Evolutionary conservation across 2,888 invertebrate species (phyloP).

Genomic region (Dioctria rufipes): DNA sequence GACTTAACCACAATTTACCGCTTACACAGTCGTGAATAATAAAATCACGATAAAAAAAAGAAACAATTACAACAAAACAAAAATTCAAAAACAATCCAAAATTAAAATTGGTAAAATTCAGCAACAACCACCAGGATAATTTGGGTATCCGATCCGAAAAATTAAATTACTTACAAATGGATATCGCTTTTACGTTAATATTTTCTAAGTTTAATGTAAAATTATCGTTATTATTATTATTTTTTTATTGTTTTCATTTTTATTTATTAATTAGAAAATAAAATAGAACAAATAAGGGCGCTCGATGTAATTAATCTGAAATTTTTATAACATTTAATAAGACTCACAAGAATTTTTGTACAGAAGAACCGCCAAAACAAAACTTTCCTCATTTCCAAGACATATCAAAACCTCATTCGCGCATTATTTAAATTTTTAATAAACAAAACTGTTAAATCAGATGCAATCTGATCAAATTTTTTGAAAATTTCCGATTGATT

Average conservation of each 20-base stretch:
- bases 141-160: not conserved
- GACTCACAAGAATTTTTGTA: constrained; percentile 6
- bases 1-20: constrained; percentile 70
- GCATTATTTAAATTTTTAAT: not conserved
- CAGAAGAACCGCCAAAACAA: not conserved
- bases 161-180: constrained; percentile 11
- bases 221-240: not conserved
- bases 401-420: constrained; percentile 38
- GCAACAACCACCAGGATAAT: not conserved
- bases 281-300: not conserved
- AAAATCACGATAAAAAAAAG: constrained; percentile 31
- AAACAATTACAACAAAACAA: constrained; percentile 20
- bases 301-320: not conserved
- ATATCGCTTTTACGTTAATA: constrained; percentile 21
- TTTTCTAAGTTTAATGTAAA: constrained; percentile 8
- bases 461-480: not conserved
- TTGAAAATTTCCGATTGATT: not conserved
- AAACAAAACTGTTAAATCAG: constrained; percentile 7
- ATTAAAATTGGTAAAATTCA: constrained; percentile 10
- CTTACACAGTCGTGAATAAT: constrained; percentile 65
- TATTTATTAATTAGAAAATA: not conserved
- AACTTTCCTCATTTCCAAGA: constrained; percentile 14
- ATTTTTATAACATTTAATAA: not conserved
- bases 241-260: not conserved
- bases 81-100: not conserved